Evolutionary conservation across 2,888 invertebrate species (phyloP).

Genomic region (Disparrhopalites patrizii): DNA sequence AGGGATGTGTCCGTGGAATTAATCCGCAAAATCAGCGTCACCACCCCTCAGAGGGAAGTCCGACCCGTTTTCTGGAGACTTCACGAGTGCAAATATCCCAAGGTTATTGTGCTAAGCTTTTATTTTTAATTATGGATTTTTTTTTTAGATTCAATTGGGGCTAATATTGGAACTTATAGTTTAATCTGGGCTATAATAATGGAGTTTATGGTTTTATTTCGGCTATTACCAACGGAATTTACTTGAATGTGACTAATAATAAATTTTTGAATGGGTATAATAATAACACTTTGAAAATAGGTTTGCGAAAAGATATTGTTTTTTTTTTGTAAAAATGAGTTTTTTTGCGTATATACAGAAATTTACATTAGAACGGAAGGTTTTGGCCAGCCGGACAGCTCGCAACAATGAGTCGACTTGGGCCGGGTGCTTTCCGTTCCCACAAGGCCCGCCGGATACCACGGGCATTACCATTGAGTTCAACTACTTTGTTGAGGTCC

Average conservation of each 20-base stretch:
- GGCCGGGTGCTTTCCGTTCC: not conserved
- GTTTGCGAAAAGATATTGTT: too few relatives aligned
- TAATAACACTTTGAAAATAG: too few relatives aligned
- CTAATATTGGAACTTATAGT: not conserved
- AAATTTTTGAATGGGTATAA: too few relatives aligned
- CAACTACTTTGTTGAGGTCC: not conserved
- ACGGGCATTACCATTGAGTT: not conserved
- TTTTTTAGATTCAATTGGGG: too few relatives aligned
- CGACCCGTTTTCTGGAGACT: slow-evolving; percentile 1
- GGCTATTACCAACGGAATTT: too few relatives aligned
- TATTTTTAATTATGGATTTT: not conserved
- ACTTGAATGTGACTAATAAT: too few relatives aligned
- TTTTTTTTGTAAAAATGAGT: too few relatives aligned
- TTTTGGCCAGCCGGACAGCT: not conserved
- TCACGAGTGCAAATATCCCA: slow-evolving; percentile 1
- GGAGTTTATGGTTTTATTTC: not conserved
- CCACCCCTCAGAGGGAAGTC: not conserved
- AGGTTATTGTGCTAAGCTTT: not conserved
- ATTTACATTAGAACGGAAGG: not conserved
- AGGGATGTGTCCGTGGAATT: not conserved
- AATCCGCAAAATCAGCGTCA: slow-evolving; percentile 1
- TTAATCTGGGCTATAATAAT: not conserved
- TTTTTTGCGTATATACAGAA: too few relatives aligned
- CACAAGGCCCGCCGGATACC: not conserved
- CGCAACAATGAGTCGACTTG: not conserved